Evolutionary conservation across 2,113 vertebrate genomes (phyloP).

Genomic region (Terrapene triunguis): DNA sequence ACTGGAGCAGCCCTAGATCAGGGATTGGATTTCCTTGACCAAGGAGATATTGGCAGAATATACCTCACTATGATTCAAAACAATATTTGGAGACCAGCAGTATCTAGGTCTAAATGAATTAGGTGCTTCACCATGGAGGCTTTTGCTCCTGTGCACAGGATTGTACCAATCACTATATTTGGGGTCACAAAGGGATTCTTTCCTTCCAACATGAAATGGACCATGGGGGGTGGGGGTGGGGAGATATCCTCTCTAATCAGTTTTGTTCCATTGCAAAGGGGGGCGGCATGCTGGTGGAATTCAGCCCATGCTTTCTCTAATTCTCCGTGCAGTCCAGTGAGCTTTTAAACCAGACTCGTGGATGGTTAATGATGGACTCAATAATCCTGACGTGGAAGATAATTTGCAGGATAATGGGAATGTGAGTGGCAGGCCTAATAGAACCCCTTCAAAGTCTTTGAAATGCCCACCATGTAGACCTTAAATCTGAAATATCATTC

Average conservation of each 20-base stretch:
- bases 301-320: not conserved
- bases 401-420: not conserved
- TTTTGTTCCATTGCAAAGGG: not conserved
- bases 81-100: not conserved
- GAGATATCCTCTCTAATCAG: not conserved
- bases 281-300: not conserved
- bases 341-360: rapidly evolving
- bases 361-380: rapidly evolving
- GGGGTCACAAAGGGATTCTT: not conserved
- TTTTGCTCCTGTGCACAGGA: not conserved
- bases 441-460: not conserved
- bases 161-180: not conserved
- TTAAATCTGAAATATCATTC: not conserved
- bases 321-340: not conserved
- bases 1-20: not conserved
- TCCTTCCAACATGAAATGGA: not conserved
- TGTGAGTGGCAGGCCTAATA: not conserved
- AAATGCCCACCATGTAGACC: rapidly evolving
- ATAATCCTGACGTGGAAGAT: not conserved
- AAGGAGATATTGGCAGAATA: no score
- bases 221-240: not conserved
- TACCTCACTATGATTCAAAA: no score
- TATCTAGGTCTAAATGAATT: not conserved
- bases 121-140: not conserved
- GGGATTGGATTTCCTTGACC: not conserved